phyloP scores from a whole-genome alignment of 2,888 invertebrate genomes.

The Hypomecis atomaria region DNA sequence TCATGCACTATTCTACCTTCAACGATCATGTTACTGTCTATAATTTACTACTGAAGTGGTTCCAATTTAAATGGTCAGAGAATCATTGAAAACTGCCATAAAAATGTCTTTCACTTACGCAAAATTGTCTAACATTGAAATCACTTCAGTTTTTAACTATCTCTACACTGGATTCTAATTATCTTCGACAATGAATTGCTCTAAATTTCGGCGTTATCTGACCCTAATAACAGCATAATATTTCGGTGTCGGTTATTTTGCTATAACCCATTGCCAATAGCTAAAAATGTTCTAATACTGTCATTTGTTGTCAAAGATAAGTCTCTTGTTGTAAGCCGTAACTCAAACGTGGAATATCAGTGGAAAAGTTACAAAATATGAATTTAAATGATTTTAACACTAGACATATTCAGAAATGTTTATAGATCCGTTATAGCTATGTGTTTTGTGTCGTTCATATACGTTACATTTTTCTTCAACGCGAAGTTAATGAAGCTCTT shows the following conservation, averaged over 20 bases:
- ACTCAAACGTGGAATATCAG: constrained; percentile 13
- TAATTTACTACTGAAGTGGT: constrained; percentile 17
- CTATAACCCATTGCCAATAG: not conserved
- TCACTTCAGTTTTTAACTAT: constrained; percentile 11
- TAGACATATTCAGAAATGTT: not conserved
- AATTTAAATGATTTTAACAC: not conserved
- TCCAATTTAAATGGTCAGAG: constrained; percentile 8
- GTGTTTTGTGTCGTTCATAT: not conserved
- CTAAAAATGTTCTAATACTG: constrained; percentile 1
- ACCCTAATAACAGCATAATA: not conserved
- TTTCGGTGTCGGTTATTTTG: constrained; percentile 3
- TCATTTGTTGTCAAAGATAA: constrained; percentile 13
- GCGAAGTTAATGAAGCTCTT: not conserved
- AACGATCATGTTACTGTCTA: constrained; percentile 13
- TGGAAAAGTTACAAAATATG: constrained; percentile 3
- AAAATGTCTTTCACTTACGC: not conserved
- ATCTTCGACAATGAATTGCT: constrained; percentile 11
- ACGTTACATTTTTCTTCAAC: not conserved
- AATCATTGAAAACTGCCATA: not conserved
- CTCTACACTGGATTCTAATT: constrained; percentile 11
- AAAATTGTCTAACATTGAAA: constrained; percentile 4
- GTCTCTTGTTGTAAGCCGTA: constrained; percentile 11
- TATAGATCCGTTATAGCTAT: not conserved
- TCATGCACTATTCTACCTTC: constrained; percentile 28
- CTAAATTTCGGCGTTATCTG: not conserved